Conservation (phyloP, 2,888 invertebrate species). For the Didymodactylos carnosus region DNA sequence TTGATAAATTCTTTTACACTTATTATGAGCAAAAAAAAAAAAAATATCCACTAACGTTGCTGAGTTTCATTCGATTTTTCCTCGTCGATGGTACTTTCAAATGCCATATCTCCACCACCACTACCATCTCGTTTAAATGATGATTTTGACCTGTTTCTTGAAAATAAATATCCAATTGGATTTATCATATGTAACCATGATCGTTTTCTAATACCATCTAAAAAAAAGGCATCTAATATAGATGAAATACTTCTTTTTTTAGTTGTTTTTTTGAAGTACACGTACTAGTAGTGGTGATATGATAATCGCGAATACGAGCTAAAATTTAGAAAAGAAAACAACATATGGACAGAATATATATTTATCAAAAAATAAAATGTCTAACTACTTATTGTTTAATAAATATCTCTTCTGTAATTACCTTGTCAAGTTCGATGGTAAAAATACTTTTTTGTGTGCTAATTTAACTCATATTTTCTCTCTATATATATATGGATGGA, state of each 20-base stretch:
- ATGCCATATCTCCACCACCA: too few species aligned
- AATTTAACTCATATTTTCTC: too few species aligned
- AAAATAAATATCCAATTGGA: too few species aligned
- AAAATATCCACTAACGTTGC: neutral
- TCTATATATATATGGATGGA: too few species aligned
- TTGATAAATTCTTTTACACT: neutral
- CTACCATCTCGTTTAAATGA: neutral
- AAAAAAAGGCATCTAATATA: neutral
- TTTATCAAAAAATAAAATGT: neutral
- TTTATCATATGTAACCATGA: neutral
- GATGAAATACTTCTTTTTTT: too few species aligned
- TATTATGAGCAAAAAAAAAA: neutral
- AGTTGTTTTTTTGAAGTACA: too few species aligned
- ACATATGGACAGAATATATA: neutral
- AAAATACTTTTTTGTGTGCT: too few species aligned
- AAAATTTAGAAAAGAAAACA: too few species aligned
- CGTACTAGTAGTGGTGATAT: neutral
- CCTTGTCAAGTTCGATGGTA: too few species aligned
- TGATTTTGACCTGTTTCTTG: neutral
- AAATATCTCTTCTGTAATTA: too few species aligned
- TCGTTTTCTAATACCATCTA: neutral
- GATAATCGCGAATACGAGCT: neutral
- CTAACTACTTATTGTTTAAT: too few species aligned
- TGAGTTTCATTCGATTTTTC: neutral
- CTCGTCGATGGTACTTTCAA: neutral